These are phyloP conservation scores for Amphipoea oculea DNA, from an alignment of 2,888 invertebrate genomes.

Conservation along the genomic window DNA sequence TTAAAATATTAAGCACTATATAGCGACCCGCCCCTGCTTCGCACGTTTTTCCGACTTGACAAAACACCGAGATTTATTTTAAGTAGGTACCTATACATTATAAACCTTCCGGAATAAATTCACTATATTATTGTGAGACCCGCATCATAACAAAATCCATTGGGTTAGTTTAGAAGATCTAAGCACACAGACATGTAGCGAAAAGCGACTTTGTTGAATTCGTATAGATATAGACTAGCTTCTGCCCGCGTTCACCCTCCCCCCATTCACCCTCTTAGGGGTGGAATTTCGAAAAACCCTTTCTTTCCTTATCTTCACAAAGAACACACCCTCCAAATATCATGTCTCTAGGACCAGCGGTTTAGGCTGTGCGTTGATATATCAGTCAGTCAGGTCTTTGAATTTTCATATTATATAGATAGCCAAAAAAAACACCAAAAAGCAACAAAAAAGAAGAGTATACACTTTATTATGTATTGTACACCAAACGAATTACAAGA, in stretches of 20 bases:
- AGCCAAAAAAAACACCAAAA: too few species aligned
- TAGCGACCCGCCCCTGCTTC: not conserved
- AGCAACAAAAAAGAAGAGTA: not conserved
- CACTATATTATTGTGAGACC: not conserved
- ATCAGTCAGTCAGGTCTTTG: too few species aligned
- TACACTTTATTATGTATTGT: too few species aligned
- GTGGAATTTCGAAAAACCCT: too few species aligned
- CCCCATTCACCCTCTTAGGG: too few species aligned
- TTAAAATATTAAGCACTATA: not conserved
- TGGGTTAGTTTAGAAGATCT: not conserved
- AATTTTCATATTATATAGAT: too few species aligned
- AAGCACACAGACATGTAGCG: not conserved
- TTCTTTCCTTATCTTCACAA: too few species aligned
- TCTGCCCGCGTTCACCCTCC: too few species aligned
- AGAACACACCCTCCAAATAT: too few species aligned
- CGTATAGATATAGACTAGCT: not conserved
- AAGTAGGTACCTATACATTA: not conserved
- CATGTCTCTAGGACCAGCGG: too few species aligned
- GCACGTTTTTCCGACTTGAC: not conserved
- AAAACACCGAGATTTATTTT: not conserved
- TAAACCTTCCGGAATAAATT: not conserved
- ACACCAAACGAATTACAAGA: too few species aligned
- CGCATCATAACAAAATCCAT: not conserved
- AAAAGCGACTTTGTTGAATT: not conserved
- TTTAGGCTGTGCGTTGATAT: too few species aligned